A percentile compares a stretch with the other conserved stretches of the same genome.
Evolutionary conservation across 1,140 invertebrate genomes (phyloP).

Genomic region (Lasaia peninsularis): DNA sequence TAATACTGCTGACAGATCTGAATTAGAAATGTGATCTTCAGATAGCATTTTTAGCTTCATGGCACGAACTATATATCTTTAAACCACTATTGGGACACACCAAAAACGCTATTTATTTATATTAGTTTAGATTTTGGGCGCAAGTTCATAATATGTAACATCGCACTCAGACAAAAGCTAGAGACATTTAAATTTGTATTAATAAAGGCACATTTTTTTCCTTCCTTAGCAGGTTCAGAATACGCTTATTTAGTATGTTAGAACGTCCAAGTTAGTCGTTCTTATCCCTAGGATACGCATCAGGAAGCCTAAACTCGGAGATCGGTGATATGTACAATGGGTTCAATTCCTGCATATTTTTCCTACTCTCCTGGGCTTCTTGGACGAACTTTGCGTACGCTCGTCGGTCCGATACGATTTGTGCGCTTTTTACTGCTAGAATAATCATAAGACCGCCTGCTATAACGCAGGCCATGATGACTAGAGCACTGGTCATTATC

Average conservation of each 20-base stretch:
- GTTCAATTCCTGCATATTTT: constrained; percentile 66
- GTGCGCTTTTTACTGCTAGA: constrained; percentile 55
- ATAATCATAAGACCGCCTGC: constrained; percentile 67
- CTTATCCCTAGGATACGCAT: constrained; percentile 62
- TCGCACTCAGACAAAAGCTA: too few relatives aligned
- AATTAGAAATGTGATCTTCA: too few relatives aligned
- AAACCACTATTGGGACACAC: too few relatives aligned
- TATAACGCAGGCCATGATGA: constrained; percentile 65
- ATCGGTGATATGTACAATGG: constrained; percentile 78
- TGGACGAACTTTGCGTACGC: constrained; percentile 73
- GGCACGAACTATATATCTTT: too few relatives aligned
- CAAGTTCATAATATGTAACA: too few relatives aligned
- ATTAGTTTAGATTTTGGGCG: too few relatives aligned
- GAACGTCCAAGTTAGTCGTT: constrained; percentile 43
- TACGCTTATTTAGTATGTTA: neutral
- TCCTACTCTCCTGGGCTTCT: constrained; percentile 55
- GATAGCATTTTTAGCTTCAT: too few relatives aligned
- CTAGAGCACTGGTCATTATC: constrained; percentile 49
- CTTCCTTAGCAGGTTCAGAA: too few relatives aligned
- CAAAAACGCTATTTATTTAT: too few relatives aligned
- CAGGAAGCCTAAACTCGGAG: constrained; percentile 73
- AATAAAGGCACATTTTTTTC: too few relatives aligned
- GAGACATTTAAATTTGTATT: too few relatives aligned
- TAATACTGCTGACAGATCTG: too few relatives aligned
- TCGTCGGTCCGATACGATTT: constrained; percentile 67